These are phyloP conservation scores for Piprites chloris DNA, from an alignment of 2,113 vertebrate genomes.

Conservation along the genomic window DNA sequence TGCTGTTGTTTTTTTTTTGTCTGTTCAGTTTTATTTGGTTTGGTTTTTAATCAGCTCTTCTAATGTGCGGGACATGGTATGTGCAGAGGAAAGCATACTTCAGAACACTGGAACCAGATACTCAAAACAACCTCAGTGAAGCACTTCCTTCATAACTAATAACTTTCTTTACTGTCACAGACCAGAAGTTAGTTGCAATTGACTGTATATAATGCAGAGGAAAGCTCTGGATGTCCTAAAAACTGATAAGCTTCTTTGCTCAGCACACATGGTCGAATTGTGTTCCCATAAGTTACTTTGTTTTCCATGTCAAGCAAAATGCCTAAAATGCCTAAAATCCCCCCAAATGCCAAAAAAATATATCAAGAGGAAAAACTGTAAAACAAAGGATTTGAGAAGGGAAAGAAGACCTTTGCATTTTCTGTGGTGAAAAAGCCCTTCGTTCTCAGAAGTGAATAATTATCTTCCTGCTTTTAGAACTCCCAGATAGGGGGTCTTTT, in stretches of 20 bases:
- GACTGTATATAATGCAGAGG: neutral
- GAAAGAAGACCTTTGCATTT: neutral
- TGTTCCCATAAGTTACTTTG: neutral
- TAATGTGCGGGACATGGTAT: neutral
- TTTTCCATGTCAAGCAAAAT: neutral
- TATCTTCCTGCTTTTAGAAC: neutral
- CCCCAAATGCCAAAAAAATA: neutral
- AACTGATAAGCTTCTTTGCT: neutral
- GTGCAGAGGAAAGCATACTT: neutral
- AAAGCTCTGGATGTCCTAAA: neutral
- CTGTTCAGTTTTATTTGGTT: neutral
- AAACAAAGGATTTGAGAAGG: neutral
- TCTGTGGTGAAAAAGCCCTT: neutral
- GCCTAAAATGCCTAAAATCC: neutral
- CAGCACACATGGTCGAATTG: fast-evolving
- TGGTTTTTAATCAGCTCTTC: neutral
- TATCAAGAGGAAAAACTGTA: neutral
- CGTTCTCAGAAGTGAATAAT: neutral
- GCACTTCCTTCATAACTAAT: neutral
- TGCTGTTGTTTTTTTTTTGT: neutral
- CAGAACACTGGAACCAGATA: neutral
- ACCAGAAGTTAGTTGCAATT: neutral
- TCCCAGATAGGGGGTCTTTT: neutral
- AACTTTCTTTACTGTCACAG: neutral
- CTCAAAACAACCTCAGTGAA: neutral